Conservation (phyloP, 2,888 invertebrate genomes). For the Scaptomyza caliginosa region DNA sequence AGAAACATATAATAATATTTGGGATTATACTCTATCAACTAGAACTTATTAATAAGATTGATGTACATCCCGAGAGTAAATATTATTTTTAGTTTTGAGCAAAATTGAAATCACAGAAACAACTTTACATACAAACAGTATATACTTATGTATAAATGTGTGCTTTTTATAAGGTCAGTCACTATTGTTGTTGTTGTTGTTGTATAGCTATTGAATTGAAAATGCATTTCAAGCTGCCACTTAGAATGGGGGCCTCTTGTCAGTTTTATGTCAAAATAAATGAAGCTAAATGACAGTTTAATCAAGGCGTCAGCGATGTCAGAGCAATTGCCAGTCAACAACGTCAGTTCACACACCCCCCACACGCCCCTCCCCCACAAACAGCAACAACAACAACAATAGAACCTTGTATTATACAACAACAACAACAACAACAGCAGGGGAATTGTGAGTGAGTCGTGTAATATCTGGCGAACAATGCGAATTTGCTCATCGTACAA, state of each 20-base stretch:
- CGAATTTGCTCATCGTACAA: slow-evolving; percentile 58
- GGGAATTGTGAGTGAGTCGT: slow-evolving; percentile 61
- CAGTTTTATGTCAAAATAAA: slow-evolving; percentile 84
- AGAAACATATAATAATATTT: too few species aligned
- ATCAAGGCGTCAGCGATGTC: slow-evolving; percentile 81
- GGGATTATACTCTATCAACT: too few species aligned
- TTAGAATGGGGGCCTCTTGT: slow-evolving; percentile 80
- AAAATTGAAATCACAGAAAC: too few species aligned
- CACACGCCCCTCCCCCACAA: not conserved
- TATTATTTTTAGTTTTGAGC: too few species aligned
- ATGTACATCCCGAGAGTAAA: too few species aligned
- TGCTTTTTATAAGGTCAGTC: too few species aligned
- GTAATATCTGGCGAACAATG: slow-evolving; percentile 72
- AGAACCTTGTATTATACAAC: slow-evolving; percentile 19
- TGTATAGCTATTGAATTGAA: slow-evolving; percentile 56
- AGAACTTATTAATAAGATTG: too few species aligned
- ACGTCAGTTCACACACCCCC: not conserved
- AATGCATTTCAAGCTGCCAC: slow-evolving; percentile 70
- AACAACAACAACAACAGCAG: slow-evolving; percentile 17
- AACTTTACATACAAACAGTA: too few species aligned
- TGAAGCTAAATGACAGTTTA: slow-evolving; percentile 84
- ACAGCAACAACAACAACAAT: slow-evolving; percentile 11
- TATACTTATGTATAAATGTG: too few species aligned
- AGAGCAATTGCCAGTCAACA: slow-evolving; percentile 48
- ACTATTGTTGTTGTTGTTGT: slow-evolving; percentile 47